Evolutionary conservation across 2,113 vertebrate species (phyloP).

Genomic region (Vidua macroura): DNA sequence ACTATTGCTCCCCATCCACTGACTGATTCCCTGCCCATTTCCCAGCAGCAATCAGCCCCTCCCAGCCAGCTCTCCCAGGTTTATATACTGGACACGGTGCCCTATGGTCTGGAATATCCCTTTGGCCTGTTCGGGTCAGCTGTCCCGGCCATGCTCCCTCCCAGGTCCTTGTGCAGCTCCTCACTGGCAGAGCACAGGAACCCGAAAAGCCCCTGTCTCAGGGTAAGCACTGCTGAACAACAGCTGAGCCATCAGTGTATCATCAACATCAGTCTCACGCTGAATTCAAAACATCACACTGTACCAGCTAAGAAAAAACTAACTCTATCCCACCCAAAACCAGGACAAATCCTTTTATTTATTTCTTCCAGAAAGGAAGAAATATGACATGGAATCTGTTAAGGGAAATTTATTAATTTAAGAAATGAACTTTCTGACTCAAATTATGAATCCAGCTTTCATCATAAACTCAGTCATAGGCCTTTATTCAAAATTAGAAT

Average conservation of each 20-base stretch:
- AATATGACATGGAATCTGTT: background rate
- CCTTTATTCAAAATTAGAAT: background rate
- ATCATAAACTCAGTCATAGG: background rate
- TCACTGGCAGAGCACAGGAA: background rate
- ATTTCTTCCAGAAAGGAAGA: background rate
- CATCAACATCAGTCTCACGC: background rate
- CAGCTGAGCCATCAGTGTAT: background rate
- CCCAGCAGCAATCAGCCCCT: rapidly evolving
- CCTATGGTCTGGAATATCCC: too few species aligned
- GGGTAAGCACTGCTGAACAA: background rate
- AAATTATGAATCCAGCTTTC: background rate
- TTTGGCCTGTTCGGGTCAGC: background rate
- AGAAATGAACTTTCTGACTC: background rate
- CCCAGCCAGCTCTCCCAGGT: rapidly evolving
- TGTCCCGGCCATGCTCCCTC: background rate
- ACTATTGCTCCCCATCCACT: background rate
- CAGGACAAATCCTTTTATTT: background rate
- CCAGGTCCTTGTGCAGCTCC: background rate
- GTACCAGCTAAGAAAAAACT: background rate
- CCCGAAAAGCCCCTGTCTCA: background rate
- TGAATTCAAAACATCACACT: background rate
- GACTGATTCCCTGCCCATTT: background rate
- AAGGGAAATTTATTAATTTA: background rate
- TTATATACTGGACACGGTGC: background rate
- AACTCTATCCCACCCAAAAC: background rate